These are phyloP conservation scores for Caenorhabditis virilis DNA, from an alignment of 2,888 invertebrate species.

Conservation along the genomic window DNA sequence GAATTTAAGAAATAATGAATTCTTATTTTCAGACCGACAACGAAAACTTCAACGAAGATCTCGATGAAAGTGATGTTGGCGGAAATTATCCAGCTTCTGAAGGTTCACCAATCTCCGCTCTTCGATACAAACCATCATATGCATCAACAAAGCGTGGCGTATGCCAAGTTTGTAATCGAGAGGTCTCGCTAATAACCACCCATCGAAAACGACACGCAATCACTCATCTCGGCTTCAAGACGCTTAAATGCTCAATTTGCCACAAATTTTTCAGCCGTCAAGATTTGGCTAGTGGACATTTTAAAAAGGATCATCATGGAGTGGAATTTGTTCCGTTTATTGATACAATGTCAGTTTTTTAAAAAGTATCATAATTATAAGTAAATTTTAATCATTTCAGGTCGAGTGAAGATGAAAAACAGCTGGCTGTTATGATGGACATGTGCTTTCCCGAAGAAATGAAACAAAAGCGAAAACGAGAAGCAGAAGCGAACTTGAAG, in stretches of 20 bases:
- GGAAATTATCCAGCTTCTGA: neutral
- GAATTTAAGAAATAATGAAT: too few species aligned
- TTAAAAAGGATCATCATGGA: conserved; percentile 32
- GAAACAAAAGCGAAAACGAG: too few species aligned
- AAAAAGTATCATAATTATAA: neutral
- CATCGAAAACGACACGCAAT: conserved; percentile 35
- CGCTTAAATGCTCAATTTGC: conserved; percentile 31
- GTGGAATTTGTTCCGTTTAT: conserved; percentile 27
- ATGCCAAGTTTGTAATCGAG: conserved; percentile 39
- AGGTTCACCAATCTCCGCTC: conserved; percentile 18
- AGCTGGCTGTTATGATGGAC: conserved; percentile 22
- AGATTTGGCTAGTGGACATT: conserved; percentile 32
- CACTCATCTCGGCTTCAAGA: conserved; percentile 39
- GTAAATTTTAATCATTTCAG: conserved; percentile 13
- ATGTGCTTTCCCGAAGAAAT: conserved; percentile 37
- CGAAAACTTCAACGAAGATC: conserved; percentile 6
- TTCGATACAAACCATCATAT: conserved; percentile 29
- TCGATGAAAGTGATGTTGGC: conserved; percentile 7
- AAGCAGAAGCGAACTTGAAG: too few species aligned
- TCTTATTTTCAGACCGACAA: conserved; percentile 9
- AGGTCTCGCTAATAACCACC: conserved; percentile 37
- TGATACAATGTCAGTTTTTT: conserved; percentile 36
- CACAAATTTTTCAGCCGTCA: conserved; percentile 38
- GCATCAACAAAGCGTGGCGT: conserved; percentile 35
- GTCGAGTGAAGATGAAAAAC: conserved; percentile 26